A percentile compares a stretch with the other conserved stretches of the same genome.
Evolutionary conservation across 2,113 vertebrate species (phyloP).

Genomic region (Anguilla japonica): DNA sequence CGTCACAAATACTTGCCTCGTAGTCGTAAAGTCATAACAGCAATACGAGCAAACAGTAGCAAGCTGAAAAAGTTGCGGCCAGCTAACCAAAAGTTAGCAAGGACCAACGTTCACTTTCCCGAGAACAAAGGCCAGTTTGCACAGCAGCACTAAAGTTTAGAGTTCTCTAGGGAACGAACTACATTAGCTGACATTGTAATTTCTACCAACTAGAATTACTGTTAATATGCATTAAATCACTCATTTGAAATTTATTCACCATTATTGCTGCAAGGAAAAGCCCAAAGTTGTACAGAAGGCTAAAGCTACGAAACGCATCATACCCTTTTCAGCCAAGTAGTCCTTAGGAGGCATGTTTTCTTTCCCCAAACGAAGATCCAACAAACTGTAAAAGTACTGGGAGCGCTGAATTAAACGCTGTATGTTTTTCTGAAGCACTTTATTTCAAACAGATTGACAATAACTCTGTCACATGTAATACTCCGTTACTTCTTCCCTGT

Average conservation of each 20-base stretch:
- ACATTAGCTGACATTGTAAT: no score
- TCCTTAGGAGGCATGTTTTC: conserved; percentile 78
- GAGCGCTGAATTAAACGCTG: background rate
- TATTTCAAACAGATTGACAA: background rate
- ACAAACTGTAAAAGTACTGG: background rate
- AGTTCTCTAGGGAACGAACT: no score
- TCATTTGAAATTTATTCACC: no score
- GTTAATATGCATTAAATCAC: no score
- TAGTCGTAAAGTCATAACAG: background rate
- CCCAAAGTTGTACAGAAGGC: background rate
- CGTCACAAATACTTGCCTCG: no score
- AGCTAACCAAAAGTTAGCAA: background rate
- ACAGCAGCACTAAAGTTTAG: no score
- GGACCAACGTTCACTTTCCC: background rate
- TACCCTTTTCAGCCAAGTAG: conserved; percentile 81
- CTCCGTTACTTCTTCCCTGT: background rate
- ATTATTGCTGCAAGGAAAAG: background rate
- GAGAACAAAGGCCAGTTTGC: background rate
- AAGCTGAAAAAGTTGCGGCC: conserved; percentile 16
- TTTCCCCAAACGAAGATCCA: background rate
- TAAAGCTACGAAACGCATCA: conserved; percentile 9
- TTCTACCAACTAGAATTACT: no score
- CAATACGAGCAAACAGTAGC: conserved; percentile 42
- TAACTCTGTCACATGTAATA: background rate
- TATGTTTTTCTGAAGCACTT: background rate